Conservation (phyloP, 2,888 invertebrate species). For the Linyphia triangularis region DNA sequence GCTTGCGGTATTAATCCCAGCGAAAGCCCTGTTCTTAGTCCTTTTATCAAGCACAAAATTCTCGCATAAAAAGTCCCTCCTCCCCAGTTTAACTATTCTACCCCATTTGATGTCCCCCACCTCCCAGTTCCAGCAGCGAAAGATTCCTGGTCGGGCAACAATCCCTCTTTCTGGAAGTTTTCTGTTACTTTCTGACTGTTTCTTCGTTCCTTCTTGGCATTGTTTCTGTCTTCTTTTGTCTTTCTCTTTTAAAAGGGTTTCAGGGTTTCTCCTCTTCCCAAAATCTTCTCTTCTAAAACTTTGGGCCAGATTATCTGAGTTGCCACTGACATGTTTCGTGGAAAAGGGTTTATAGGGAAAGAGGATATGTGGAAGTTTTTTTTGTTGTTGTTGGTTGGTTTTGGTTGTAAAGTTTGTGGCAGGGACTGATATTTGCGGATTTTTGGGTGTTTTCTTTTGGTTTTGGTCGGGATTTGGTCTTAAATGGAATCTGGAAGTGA, state of each 20-base stretch:
- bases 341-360: constrained; percentile 52
- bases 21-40: constrained; percentile 67
- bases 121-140: constrained; percentile 15
- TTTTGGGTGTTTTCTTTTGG: no score
- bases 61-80: constrained; percentile 73
- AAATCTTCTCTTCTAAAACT: constrained; percentile 70
- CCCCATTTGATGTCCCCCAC: constrained; percentile 47
- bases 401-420: no score
- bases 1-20: constrained; percentile 70
- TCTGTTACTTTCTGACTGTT: no score
- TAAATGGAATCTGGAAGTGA: no score
- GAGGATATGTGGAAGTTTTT: constrained; percentile 49
- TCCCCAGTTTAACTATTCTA: constrained; percentile 5
- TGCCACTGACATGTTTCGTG: constrained; percentile 72
- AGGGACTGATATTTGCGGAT: no score
- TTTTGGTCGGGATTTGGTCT: no score
- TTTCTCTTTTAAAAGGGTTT: constrained; percentile 40
- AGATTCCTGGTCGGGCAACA: constrained; percentile 46
- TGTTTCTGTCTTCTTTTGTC: constrained; percentile 68
- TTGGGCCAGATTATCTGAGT: constrained; percentile 65
- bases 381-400: neutral
- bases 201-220: constrained; percentile 48
- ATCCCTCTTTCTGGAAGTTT: constrained; percentile 44
- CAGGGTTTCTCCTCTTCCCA: constrained; percentile 12
- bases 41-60: constrained; percentile 73